phyloP scores from a whole-genome alignment of 1,140 invertebrate genomes.

The Doryteuthis pealeii region DNA sequence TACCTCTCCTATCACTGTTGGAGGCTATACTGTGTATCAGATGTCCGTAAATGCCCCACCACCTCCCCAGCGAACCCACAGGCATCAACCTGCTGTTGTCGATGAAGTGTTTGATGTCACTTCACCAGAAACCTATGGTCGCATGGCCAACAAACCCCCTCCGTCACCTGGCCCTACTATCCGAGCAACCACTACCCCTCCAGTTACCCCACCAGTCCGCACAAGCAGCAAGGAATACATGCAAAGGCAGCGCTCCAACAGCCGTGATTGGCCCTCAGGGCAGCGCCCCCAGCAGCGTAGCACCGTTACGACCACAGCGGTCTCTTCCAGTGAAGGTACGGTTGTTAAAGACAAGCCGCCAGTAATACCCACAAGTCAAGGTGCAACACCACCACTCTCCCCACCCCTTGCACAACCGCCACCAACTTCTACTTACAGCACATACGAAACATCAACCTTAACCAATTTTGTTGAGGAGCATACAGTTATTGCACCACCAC shows the following conservation, averaged over 20 bases:
- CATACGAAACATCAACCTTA: not conserved
- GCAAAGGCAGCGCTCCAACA: constrained; percentile 21
- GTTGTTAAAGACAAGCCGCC: not conserved
- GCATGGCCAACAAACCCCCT: constrained; percentile 20
- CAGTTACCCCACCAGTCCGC: constrained; percentile 60
- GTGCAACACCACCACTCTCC: not conserved
- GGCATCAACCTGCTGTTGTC: constrained; percentile 8
- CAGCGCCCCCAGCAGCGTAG: not conserved
- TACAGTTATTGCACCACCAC: not conserved
- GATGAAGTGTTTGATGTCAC: constrained; percentile 25
- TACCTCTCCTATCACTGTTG: constrained; percentile 21
- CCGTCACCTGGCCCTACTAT: constrained; percentile 33
- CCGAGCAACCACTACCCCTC: constrained; percentile 65
- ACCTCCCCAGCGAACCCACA: constrained; percentile 37
- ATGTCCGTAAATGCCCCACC: constrained; percentile 22
- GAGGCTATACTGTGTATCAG: not conserved
- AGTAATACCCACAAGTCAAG: not conserved
- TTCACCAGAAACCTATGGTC: not conserved
- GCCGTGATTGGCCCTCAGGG: constrained; percentile 13
- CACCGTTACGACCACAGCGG: not conserved
- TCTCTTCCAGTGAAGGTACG: not conserved
- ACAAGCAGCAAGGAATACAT: constrained; percentile 54
- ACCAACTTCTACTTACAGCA: not conserved
- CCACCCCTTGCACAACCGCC: not conserved
- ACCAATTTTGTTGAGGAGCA: not conserved